Base-by-base conservation (phyloP, 1,140 invertebrate species). In the Drosophila mojavensis region DNA sequence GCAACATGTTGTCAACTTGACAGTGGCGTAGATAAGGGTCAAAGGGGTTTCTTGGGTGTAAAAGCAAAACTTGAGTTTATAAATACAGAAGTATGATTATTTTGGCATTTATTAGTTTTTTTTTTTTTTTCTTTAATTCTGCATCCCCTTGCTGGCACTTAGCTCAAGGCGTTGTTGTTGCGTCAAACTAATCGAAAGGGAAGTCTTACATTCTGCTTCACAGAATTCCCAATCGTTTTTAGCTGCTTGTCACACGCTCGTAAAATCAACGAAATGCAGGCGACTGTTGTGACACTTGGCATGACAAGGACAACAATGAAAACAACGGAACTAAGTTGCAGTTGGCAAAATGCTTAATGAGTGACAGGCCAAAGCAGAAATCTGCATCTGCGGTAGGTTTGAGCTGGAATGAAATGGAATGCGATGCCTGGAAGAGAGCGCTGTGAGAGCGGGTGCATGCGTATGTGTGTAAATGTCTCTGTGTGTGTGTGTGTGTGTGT, bases 281-380 rank as follows among this genome's bases (percentile, higher is more conserved):
- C 69, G 75, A 77, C 62, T 81, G 79, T 79, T 86, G 82, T 86
- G 83, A 86, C 84, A 89, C 78, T 84, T 81, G 78, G 78, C 74
- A 65, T 85, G 81, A 85, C 81, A 85, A 79, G 77, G 50, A 64
- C 66, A 75, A 75, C 79, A 79, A 79, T 69, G 64, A 78, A 82
- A 77, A 67, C 67, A 83, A 76, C 81, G 66, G 75, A 65, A 79
- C 75, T 59, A 39, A 58, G 77, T 83, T 89, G 83, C 83, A 88
- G 76, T 81, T 79, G 75, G 84, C 73, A 78, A 88, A 89, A 88
- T 89, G 83, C 73, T 82, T 86, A 86, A 86, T 86, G 83, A 86
- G 83, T 86, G 83, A 65, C 81, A 62, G 64, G 60, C 75, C 50
- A 64, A 70, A 78, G 67, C 81, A 60, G 62, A 74, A 73, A 54